Evolutionary conservation across 2,797 vertebrate genomes (phyloP).

Genomic region (Craterocephalus amniculus): DNA sequence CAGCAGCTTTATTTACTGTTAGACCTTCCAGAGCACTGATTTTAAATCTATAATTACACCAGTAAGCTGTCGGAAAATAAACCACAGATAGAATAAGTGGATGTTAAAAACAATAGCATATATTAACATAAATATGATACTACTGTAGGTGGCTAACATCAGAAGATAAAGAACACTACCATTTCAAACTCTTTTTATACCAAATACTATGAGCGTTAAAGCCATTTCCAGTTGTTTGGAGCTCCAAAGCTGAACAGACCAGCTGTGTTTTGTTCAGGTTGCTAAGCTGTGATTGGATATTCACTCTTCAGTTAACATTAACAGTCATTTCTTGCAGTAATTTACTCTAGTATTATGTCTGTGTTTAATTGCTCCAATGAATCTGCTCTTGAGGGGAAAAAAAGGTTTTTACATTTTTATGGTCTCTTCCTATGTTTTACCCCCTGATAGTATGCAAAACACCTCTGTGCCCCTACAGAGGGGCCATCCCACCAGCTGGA

Average conservation of each 20-base stretch:
- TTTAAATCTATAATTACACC: not conserved
- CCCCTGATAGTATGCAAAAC: not conserved
- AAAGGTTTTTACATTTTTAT: not conserved
- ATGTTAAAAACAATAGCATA: not conserved
- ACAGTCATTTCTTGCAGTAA: not conserved
- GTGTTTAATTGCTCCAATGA: not conserved
- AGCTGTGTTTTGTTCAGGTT: not conserved
- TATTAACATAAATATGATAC: not conserved
- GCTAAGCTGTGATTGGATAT: not conserved
- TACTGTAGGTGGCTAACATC: not conserved
- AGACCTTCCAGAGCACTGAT: not conserved
- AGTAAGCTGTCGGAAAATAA: not conserved
- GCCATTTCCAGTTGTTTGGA: not conserved
- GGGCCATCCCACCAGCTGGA: slow-evolving; percentile 22
- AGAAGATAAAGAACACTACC: not conserved
- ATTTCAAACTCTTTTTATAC: not conserved
- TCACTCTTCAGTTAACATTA: not conserved
- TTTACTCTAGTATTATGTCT: not conserved
- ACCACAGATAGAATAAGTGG: not conserved
- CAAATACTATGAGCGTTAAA: not conserved
- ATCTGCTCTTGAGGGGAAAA: not conserved
- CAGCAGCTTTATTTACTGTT: not conserved
- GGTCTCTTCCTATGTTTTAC: not conserved
- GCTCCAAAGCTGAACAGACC: not conserved
- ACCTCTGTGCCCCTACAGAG: not conserved